Percentiles rank a stretch among this genome's conserved stretches.
These are phyloP conservation scores for Panulirus ornatus DNA, from an alignment of 1,140 invertebrate species.

Conservation along the genomic window DNA sequence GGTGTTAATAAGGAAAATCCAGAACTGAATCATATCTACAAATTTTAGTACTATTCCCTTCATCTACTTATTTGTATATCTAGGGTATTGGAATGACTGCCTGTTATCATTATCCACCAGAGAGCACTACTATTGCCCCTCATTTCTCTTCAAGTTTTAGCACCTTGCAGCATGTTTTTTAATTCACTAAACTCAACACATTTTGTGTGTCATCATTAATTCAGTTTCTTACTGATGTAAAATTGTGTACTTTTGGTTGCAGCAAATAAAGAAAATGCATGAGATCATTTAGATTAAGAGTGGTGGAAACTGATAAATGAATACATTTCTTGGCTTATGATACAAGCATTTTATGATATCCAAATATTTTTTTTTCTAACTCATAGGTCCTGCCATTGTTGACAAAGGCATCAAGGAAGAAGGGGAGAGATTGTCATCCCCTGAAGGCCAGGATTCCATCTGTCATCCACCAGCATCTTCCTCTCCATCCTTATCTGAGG, in stretches of 20 bases:
- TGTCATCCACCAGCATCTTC: slow-evolving; percentile 17
- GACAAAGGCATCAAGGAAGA: slow-evolving; percentile 24
- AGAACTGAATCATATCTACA: too few species aligned
- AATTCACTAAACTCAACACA: not conserved
- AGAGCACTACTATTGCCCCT: not conserved
- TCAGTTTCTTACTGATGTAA: too few species aligned
- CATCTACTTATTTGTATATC: too few species aligned
- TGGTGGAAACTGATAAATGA: not conserved
- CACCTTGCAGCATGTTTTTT: not conserved
- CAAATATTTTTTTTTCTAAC: not conserved
- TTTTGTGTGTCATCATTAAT: too few species aligned
- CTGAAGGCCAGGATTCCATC: slow-evolving; percentile 18
- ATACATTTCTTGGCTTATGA: not conserved
- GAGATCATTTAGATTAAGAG: not conserved
- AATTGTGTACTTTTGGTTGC: not conserved
- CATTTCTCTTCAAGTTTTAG: not conserved
- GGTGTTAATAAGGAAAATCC: too few species aligned
- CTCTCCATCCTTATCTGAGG: slow-evolving; percentile 57
- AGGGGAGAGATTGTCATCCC: slow-evolving; percentile 25
- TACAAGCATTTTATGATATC: not conserved
- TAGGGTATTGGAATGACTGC: too few species aligned
- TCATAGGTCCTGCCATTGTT: slow-evolving; percentile 61
- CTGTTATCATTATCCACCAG: too few species aligned
- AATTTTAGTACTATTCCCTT: too few species aligned
- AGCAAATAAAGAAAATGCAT: not conserved